Conservation (phyloP, 2,888 invertebrate genomes). For the Polydrusus tereticollis region DNA sequence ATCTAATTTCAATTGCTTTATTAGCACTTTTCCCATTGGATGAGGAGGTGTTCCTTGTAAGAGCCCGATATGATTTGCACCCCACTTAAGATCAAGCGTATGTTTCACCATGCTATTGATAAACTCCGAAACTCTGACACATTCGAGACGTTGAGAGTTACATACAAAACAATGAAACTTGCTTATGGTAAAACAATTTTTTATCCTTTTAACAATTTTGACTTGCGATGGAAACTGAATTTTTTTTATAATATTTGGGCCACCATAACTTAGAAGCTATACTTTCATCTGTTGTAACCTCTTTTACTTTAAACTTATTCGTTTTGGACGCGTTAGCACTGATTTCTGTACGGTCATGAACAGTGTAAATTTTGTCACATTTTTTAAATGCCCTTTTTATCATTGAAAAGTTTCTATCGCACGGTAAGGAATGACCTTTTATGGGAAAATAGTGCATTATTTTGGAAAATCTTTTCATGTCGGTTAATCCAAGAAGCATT, state of each 20-base stretch:
- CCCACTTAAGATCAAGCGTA: background rate
- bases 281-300: background rate
- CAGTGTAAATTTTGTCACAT: background rate
- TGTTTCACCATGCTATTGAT: background rate
- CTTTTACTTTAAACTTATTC: slow-evolving; percentile 17
- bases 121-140: background rate
- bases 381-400: slow-evolving; percentile 5
- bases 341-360: background rate
- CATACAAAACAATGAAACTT: slow-evolving; percentile 9
- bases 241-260: slow-evolving; percentile 11
- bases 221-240: background rate
- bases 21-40: slow-evolving; percentile 13
- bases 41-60: background rate
- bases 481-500: background rate
- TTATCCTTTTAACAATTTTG: background rate
- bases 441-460: slow-evolving; percentile 17
- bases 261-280: background rate
- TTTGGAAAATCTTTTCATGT: slow-evolving; percentile 2
- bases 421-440: slow-evolving; percentile 14
- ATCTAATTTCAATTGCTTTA: slow-evolving; percentile 9
- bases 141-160: background rate
- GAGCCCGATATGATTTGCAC: background rate
- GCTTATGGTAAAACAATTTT: background rate
- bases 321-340: background rate
- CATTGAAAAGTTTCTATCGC: slow-evolving; percentile 2